Conservation (phyloP, 2,888 invertebrate species). For the Seladonia tumulorum region DNA sequence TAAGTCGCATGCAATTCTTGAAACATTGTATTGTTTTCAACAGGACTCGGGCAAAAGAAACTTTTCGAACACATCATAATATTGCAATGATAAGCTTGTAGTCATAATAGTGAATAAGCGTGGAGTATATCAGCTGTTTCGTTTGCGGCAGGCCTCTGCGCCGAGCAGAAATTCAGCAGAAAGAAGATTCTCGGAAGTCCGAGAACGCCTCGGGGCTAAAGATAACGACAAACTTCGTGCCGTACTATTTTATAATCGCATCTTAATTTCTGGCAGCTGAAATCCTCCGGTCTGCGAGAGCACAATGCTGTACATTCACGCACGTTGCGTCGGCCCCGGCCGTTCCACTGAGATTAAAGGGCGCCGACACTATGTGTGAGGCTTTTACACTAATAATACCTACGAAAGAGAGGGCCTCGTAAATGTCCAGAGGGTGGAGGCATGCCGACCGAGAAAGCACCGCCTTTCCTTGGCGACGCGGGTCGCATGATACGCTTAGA, state of each 20-base stretch:
- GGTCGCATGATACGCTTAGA: constrained; percentile 23
- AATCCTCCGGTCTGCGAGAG: constrained; percentile 52
- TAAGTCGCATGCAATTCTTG: background rate
- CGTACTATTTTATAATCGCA: constrained; percentile 74
- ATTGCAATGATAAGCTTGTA: background rate
- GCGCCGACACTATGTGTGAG: constrained; percentile 80
- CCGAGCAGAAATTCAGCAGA: background rate
- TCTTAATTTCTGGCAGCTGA: constrained; percentile 76
- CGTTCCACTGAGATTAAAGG: constrained; percentile 79
- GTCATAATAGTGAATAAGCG: background rate
- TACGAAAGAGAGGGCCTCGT: constrained; percentile 60
- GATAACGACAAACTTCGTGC: constrained; percentile 38
- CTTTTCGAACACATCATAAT: background rate
- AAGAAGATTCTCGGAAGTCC: background rate
- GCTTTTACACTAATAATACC: constrained; percentile 79
- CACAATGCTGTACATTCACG: constrained; percentile 79
- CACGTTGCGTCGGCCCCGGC: constrained; percentile 64
- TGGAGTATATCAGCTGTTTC: background rate
- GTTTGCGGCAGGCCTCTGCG: background rate
- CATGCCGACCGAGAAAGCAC: constrained; percentile 34
- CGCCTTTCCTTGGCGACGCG: constrained; percentile 53
- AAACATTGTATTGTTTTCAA: background rate
- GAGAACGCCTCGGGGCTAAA: background rate
- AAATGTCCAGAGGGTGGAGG: constrained; percentile 57
- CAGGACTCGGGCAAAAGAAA: background rate